Evolutionary conservation across 2,113 vertebrate genomes (phyloP).

Genomic region (Lagopus muta): DNA sequence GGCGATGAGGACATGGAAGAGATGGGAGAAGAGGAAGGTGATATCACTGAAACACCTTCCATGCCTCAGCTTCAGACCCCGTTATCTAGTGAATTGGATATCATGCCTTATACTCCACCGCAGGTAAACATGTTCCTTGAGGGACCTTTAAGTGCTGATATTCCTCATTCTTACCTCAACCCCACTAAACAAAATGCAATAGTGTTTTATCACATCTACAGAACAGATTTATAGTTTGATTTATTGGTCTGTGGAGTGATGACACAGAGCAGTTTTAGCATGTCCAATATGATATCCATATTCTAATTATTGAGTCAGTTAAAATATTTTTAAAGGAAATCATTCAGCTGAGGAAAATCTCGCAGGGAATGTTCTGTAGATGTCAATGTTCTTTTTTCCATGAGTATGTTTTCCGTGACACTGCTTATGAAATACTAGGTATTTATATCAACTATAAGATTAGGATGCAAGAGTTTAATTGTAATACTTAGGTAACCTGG

Average conservation of each 20-base stretch:
- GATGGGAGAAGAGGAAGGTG: slow-evolving; percentile 94
- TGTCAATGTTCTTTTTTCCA: neutral
- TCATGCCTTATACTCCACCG: slow-evolving; percentile 93
- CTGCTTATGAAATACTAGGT: neutral
- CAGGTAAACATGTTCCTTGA: slow-evolving; percentile 82
- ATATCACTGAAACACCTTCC: slow-evolving; percentile 86
- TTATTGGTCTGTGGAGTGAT: neutral
- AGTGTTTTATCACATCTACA: neutral
- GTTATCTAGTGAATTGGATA: slow-evolving; percentile 89
- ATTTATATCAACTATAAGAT: neutral
- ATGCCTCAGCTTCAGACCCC: slow-evolving; percentile 90
- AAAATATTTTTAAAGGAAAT: neutral
- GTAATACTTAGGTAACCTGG: neutral
- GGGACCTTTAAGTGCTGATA: neutral
- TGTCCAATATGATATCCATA: neutral
- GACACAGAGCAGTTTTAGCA: neutral
- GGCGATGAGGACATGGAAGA: slow-evolving; percentile 96
- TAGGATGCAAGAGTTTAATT: neutral
- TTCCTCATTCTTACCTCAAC: neutral
- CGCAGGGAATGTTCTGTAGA: neutral
- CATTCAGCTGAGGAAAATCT: neutral
- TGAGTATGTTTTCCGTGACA: neutral
- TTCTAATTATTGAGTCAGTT: neutral
- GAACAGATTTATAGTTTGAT: neutral
- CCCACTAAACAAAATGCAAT: neutral